Evolutionary conservation across 1,140 invertebrate genomes (phyloP).

Genomic region (Bombus haemorrhoidalis): DNA sequence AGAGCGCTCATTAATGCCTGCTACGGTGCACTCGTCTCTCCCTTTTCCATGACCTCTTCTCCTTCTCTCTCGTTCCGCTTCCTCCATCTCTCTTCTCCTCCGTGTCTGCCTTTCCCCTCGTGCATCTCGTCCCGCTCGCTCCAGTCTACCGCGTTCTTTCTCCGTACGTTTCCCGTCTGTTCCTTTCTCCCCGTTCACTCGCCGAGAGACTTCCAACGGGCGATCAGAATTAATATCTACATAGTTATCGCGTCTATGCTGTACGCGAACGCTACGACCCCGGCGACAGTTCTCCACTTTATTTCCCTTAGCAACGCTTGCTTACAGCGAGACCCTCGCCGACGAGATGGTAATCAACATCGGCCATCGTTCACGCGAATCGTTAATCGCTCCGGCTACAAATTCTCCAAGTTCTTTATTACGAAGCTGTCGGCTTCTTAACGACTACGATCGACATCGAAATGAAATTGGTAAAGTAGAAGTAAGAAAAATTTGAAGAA

Average conservation of each 20-base stretch:
- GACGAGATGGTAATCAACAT: constrained; percentile 66
- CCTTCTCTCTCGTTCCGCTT: background rate
- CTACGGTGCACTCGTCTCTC: constrained; percentile 54
- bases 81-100: background rate
- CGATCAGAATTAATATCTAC: constrained; percentile 66
- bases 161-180: background rate
- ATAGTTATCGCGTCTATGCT: background rate
- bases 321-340: constrained; percentile 31
- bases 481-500: background rate
- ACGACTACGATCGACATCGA: too few relatives aligned
- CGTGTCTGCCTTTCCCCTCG: background rate
- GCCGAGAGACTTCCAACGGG: background rate
- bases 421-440: background rate
- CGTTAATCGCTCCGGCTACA: constrained; percentile 55
- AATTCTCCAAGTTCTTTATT: constrained; percentile 13
- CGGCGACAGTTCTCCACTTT: constrained; percentile 24
- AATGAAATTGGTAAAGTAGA: background rate
- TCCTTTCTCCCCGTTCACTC: background rate
- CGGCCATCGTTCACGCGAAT: constrained; percentile 46
- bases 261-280: too few relatives aligned
- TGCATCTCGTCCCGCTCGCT: too few relatives aligned
- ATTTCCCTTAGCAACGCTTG: constrained; percentile 43
- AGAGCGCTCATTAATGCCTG: constrained; percentile 74
- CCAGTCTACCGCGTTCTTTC: constrained; percentile 4
- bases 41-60: constrained; percentile 25